A percentile compares a stretch with the other conserved stretches of the same genome.
Conservation (phyloP, 2,113 vertebrate species). For the Lipotes vexillifer region DNA sequence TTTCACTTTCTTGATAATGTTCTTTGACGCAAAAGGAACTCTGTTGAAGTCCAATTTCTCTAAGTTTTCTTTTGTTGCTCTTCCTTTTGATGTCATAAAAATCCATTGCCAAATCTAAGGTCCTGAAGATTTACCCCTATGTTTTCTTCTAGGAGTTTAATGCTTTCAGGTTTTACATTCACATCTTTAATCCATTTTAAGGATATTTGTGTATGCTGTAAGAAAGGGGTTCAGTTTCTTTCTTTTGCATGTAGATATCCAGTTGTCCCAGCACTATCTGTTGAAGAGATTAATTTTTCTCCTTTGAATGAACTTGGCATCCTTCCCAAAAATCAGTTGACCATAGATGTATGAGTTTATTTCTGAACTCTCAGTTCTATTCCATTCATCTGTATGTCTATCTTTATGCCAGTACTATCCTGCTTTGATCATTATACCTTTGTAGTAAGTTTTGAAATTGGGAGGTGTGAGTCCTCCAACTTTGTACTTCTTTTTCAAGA, state of each 20-base stretch:
- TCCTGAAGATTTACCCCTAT: background rate
- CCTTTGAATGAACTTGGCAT: background rate
- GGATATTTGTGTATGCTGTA: background rate
- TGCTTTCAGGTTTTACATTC: background rate
- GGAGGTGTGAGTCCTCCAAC: background rate
- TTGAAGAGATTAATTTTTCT: background rate
- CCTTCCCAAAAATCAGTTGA: background rate
- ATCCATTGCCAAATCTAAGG: background rate
- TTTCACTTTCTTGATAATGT: constrained; percentile 13
- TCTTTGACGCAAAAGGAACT: background rate
- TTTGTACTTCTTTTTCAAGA: background rate
- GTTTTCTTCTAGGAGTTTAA: background rate
- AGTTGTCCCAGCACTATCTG: background rate
- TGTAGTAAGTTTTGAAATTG: background rate
- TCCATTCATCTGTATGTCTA: background rate
- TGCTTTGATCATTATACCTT: constrained; percentile 7
- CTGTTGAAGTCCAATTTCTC: background rate
- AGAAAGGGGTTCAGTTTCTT: background rate
- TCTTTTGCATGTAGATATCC: background rate
- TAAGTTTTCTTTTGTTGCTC: background rate
- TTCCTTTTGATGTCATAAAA: background rate
- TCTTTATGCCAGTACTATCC: background rate
- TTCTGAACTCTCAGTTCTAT: background rate
- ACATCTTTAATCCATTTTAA: background rate
- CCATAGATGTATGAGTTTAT: background rate